Evolutionary conservation across 2,113 vertebrate genomes (phyloP).

Genomic region (Meriones unguiculatus): DNA sequence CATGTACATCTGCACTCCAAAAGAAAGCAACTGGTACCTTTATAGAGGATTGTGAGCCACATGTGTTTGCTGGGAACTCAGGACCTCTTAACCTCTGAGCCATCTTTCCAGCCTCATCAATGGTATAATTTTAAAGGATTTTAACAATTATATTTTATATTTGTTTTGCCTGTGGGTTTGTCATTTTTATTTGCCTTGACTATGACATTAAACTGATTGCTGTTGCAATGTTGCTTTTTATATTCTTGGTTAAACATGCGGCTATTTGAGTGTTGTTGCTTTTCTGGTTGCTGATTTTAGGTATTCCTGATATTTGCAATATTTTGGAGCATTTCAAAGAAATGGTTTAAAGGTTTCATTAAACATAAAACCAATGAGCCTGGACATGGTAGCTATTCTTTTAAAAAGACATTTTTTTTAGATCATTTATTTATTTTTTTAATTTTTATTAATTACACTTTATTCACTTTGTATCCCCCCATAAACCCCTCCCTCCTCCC

Average conservation of each 20-base stretch:
- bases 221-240: not conserved
- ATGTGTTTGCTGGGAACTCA: too few relatives aligned
- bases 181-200: not conserved
- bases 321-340: conserved; percentile 86
- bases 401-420: too few relatives aligned
- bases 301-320: conserved; percentile 91
- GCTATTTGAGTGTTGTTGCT: not conserved
- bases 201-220: conserved; percentile 22
- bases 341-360: conserved; percentile 90
- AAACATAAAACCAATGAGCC: conserved; percentile 91
- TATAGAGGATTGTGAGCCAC: too few relatives aligned
- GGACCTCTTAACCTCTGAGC: too few relatives aligned
- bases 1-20: too few relatives aligned
- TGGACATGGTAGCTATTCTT: conserved; percentile 91
- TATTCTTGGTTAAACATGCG: conserved; percentile 36
- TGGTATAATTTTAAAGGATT: not conserved
- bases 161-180: conserved; percentile 27
- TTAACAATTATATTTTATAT: conserved; percentile 1
- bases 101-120: too few relatives aligned
- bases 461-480: too few relatives aligned
- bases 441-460: too few relatives aligned
- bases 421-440: not conserved
- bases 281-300: conserved; percentile 84
- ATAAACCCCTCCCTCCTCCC: too few relatives aligned
- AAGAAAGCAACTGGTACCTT: too few relatives aligned